Evolutionary conservation across 2,888 invertebrate genomes (phyloP), one percentile per base, ranked within the genome.

Genomic region (Pseudococcus jackbeardsleyi): DNA sequence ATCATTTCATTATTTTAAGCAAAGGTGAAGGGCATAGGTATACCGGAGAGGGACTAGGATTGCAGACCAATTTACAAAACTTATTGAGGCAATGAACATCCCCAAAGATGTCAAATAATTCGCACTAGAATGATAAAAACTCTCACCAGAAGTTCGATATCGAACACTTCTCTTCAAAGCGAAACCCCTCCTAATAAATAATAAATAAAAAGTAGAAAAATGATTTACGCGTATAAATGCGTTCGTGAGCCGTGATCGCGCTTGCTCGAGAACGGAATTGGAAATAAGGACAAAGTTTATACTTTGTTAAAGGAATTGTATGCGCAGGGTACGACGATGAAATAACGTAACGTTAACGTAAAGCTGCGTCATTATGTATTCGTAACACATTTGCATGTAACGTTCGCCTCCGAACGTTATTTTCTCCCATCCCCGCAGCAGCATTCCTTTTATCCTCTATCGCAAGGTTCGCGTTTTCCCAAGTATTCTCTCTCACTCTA

Each of bases 381-480:
- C 85, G 85, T 85, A 85, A 85, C 85, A 85, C 85, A 85, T 85
- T 85, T 85, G 79, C 79, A 82, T 82, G 79, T 82, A 82, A 82
- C 79, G 79, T 82, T 82, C 79, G 79, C 79, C 39, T 11, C 46
- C 79, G 42, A 82, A 82, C 79, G 46, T 82, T 82, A 82, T 82
- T 82, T 82, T 82, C 79, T 82, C 42, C 8, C 79, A 82, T 82
- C 79, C 17, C 79, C 9, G 33, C 79, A 42, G 42, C 42, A 42
- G 42, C 42, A 82, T 82, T 82, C 79, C 79, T 82, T 82, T 82
- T 82, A 82, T 82, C 79, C 42, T 50, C 50, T 19, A 82, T 82
- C 46, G 79, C 79, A 82, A 82, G 42, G 46, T 82, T 72, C 33
- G 15, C 72, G 33, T 72, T 33, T 33, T 72, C 11, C 11, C 15